Conservation (phyloP, 2,888 invertebrate genomes). For the Apamea epomidion region DNA sequence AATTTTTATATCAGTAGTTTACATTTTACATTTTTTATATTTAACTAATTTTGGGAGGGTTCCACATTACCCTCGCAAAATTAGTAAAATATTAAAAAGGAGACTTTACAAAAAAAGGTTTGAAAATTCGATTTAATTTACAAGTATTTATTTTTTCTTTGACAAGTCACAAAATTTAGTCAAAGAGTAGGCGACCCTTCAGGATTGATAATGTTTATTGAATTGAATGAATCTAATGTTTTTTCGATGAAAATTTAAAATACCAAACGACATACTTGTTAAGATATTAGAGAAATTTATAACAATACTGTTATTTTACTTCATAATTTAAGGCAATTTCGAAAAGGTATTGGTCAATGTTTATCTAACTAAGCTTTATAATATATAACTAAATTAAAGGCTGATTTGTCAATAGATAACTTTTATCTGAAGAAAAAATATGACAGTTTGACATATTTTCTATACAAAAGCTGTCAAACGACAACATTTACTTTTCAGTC, state of each 20-base stretch:
- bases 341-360: background rate
- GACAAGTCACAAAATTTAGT: background rate
- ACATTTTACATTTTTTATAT: too few species aligned
- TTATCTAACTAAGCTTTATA: background rate
- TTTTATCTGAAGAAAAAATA: too few species aligned
- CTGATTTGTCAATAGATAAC: too few species aligned
- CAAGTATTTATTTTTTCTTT: slow-evolving; percentile 12
- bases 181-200: background rate
- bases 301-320: background rate
- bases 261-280: background rate
- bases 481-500: too few species aligned
- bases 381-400: background rate
- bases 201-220: background rate
- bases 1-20: too few species aligned
- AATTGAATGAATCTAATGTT: background rate
- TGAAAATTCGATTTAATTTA: background rate
- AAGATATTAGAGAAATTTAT: background rate
- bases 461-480: too few species aligned
- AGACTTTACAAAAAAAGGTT: slow-evolving; percentile 10
- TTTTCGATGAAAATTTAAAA: background rate
- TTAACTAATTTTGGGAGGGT: too few species aligned
- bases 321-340: background rate
- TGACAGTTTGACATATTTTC: too few species aligned
- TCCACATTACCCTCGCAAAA: slow-evolving; percentile 7
- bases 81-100: background rate